A percentile compares a stretch with the other conserved stretches of the same genome.
Evolutionary conservation across 2,113 vertebrate genomes (phyloP).

Genomic region (Morphnarchus princeps): DNA sequence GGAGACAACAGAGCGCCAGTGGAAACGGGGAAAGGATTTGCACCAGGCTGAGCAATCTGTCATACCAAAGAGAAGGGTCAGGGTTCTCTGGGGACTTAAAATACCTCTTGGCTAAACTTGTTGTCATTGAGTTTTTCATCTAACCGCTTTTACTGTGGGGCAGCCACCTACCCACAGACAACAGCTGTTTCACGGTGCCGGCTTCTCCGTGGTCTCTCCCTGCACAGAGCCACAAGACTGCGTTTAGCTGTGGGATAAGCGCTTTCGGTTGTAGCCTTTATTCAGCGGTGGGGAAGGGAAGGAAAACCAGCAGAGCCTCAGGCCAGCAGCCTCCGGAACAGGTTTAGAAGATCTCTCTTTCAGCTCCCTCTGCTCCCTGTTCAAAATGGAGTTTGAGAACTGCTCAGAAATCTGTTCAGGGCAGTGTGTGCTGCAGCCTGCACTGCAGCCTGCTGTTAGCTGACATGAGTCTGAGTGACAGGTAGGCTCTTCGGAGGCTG

Average conservation of each 20-base stretch:
- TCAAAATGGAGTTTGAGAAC: background rate
- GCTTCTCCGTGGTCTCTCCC: background rate
- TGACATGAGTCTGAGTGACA: background rate
- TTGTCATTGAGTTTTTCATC: background rate
- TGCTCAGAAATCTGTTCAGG: background rate
- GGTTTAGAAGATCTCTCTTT: background rate
- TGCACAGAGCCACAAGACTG: accelerated
- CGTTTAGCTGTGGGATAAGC: background rate
- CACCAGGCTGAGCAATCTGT: background rate
- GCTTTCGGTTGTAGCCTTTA: background rate
- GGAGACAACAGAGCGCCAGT: background rate
- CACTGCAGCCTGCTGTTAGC: background rate
- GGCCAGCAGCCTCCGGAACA: background rate
- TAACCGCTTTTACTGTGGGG: too few relatives aligned
- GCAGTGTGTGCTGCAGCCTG: background rate
- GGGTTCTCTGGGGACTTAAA: background rate
- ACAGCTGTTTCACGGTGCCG: accelerated
- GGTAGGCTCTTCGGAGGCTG: accelerated
- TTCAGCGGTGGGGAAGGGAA: background rate
- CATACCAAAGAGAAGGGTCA: background rate
- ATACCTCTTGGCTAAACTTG: background rate
- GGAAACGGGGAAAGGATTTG: background rate
- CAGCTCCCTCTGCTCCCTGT: background rate
- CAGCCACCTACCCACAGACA: background rate
- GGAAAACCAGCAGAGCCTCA: background rate